phyloP scores from a whole-genome alignment of 2,113 vertebrate genomes.

The Chinchilla lanigera region DNA sequence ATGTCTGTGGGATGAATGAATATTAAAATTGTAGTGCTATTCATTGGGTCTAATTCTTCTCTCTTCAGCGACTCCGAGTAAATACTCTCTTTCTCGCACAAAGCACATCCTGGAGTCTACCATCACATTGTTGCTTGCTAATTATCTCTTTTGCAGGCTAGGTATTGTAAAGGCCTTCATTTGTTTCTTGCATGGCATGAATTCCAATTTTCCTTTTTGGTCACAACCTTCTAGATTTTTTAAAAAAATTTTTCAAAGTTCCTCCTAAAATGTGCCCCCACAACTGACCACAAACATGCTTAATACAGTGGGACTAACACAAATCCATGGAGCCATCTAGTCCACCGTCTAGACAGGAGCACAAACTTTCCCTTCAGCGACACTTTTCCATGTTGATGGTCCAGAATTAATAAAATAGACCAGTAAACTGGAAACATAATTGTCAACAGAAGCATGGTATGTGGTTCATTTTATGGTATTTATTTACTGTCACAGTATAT shows the following conservation, averaged over 20 bases:
- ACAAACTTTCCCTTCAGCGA: constrained; percentile 23
- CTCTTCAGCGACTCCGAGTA: constrained; percentile 12
- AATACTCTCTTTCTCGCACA: background rate
- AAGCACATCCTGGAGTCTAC: background rate
- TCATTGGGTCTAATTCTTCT: background rate
- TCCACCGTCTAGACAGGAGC: background rate
- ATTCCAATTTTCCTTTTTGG: background rate
- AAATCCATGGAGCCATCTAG: background rate
- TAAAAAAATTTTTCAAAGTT: constrained; percentile 32
- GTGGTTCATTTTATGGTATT: constrained; percentile 31
- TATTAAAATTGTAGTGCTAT: background rate
- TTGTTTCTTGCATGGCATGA: constrained; percentile 21
- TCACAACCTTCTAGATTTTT: constrained; percentile 16
- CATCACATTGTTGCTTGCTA: background rate
- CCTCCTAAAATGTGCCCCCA: background rate
- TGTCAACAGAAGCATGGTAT: constrained; percentile 45
- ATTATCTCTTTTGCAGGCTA: background rate
- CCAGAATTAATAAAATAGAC: constrained; percentile 22
- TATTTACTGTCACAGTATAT: constrained; percentile 27
- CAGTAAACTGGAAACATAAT: constrained; percentile 44
- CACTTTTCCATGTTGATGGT: background rate
- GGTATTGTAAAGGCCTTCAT: background rate
- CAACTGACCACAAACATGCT: background rate
- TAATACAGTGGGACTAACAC: background rate
- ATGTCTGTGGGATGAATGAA: background rate